These are phyloP conservation scores for Volucella inflata DNA, from an alignment of 2,888 invertebrate genomes.

Conservation along the genomic window DNA sequence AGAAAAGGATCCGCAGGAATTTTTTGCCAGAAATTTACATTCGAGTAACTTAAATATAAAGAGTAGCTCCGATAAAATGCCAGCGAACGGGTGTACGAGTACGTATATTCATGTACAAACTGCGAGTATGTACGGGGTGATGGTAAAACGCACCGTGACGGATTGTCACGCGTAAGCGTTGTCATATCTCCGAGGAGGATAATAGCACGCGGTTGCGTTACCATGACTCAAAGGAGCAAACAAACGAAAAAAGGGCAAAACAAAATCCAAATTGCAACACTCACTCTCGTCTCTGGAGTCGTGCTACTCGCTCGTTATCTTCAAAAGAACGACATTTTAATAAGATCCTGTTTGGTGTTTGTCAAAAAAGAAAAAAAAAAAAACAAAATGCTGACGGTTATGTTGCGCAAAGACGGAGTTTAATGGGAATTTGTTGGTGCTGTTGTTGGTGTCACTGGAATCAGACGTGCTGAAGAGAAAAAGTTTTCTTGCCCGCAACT, in stretches of 20 bases:
- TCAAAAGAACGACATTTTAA: slow-evolving; percentile 55
- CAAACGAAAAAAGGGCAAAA: too few species aligned
- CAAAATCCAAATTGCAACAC: too few species aligned
- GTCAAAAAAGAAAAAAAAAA: slow-evolving; percentile 17
- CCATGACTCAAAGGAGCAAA: slow-evolving; percentile 10
- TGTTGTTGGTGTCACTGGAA: too few species aligned
- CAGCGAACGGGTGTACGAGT: neutral
- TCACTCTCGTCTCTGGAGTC: neutral
- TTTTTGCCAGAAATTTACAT: slow-evolving; percentile 60
- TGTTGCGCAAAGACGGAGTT: neutral
- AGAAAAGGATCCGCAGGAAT: slow-evolving; percentile 44
- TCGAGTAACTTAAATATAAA: slow-evolving; percentile 10
- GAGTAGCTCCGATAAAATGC: slow-evolving; percentile 15
- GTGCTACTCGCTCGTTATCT: neutral
- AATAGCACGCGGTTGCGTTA: slow-evolving; percentile 25
- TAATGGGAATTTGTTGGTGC: too few species aligned
- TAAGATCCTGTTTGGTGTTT: slow-evolving; percentile 43
- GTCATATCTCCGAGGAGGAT: slow-evolving; percentile 56
- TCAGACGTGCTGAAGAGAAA: too few species aligned
- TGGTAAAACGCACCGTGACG: neutral
- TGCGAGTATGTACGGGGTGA: neutral
- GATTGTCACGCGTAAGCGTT: slow-evolving; percentile 61
- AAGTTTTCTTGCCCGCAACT: too few species aligned
- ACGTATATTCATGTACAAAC: too few species aligned
- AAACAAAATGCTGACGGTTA: neutral